Percentiles rank a stretch among this genome's conserved stretches.
Conservation (phyloP, 1,140 invertebrate species). For the Paracyclopina nana region DNA sequence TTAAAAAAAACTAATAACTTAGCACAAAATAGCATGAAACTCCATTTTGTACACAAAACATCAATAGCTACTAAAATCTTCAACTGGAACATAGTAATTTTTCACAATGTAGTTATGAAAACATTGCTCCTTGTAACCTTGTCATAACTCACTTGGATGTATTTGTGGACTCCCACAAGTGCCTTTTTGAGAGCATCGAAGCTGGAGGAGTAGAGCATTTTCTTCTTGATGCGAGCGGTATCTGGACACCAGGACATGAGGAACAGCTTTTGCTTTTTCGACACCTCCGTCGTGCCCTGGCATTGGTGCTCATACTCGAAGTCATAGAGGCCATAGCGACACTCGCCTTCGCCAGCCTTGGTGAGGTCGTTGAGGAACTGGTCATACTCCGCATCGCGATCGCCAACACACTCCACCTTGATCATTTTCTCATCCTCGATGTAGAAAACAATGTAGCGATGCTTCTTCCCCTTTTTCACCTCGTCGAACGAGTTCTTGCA, state of each 20-base stretch:
- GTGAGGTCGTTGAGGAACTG: conserved; percentile 73
- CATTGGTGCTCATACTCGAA: conserved; percentile 88
- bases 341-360: conserved; percentile 46
- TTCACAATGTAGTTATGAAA: background rate
- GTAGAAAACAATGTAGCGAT: conserved; percentile 84
- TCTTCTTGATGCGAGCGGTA: conserved; percentile 91
- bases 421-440: conserved; percentile 87
- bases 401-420: conserved; percentile 64
- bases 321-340: conserved; percentile 82
- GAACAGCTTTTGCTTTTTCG: conserved; percentile 67
- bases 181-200: conserved; percentile 90
- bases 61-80: conserved; percentile 11
- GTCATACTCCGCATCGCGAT: conserved; percentile 66
- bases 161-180: conserved; percentile 83
- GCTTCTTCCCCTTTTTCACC: conserved; percentile 91
- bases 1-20: conserved; percentile 1
- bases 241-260: conserved; percentile 94
- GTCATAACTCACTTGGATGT: conserved; percentile 47
- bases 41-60: too few relatives aligned
- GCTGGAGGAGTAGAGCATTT: conserved; percentile 95
- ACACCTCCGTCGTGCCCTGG: conserved; percentile 47
- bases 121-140: background rate
- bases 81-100: conserved; percentile 4
- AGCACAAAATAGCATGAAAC: background rate
- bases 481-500: conserved; percentile 88